These are phyloP conservation scores for Meganola albula DNA, from an alignment of 2,888 invertebrate genomes.

Conservation along the genomic window DNA sequence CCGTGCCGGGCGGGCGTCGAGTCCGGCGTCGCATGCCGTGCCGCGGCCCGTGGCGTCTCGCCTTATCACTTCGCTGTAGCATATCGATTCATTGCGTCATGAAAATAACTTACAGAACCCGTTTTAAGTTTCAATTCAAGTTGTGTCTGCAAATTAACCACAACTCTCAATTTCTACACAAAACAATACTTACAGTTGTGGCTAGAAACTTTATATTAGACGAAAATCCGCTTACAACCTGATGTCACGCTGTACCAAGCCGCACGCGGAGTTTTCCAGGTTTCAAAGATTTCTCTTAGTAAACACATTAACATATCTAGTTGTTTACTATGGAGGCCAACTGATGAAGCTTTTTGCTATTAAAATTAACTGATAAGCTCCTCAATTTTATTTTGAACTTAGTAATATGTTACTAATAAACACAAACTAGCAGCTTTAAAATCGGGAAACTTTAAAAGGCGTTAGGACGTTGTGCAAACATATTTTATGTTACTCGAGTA, in stretches of 20 bases:
- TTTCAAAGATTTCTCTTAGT: slow-evolving; percentile 18
- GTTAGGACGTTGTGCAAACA: too few species aligned
- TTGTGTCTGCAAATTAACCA: slow-evolving; percentile 11
- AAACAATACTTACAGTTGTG: slow-evolving; percentile 8
- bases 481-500: too few species aligned
- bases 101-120: slow-evolving; percentile 13
- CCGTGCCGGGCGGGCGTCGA: slow-evolving; percentile 20
- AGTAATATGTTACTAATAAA: too few species aligned
- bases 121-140: slow-evolving; percentile 8
- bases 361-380: slow-evolving; percentile 6
- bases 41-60: slow-evolving; percentile 14
- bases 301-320: slow-evolving; percentile 10
- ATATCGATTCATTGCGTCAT: slow-evolving; percentile 14
- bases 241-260: slow-evolving; percentile 4
- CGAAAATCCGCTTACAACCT: too few species aligned
- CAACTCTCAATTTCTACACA: slow-evolving; percentile 12
- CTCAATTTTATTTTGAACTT: too few species aligned
- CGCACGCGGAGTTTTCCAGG: slow-evolving; percentile 12
- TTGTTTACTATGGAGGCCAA: slow-evolving; percentile 1
- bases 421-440: too few species aligned
- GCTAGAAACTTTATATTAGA: slow-evolving; percentile 6
- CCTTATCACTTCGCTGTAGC: slow-evolving; percentile 4
- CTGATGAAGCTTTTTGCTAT: slow-evolving; percentile 5
- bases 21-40: slow-evolving; percentile 20
- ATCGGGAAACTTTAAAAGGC: too few species aligned